Conservation (phyloP, 2,113 vertebrate genomes). For the Pipra filicauda region DNA sequence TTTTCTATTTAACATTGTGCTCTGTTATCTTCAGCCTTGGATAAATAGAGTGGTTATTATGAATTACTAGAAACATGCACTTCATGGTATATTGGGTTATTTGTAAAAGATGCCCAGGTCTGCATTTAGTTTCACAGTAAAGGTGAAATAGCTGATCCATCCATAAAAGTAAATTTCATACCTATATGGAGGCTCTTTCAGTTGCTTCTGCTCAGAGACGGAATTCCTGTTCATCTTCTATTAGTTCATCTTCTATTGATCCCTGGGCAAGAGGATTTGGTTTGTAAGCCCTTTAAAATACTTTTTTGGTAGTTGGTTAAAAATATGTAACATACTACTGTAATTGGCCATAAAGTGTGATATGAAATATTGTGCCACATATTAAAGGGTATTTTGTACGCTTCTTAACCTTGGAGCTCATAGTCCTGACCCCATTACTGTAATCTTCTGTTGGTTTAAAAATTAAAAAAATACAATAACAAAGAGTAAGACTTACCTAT, state of each 20-base stretch:
- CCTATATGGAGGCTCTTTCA: not conserved
- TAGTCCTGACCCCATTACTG: not conserved
- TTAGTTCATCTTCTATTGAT: not conserved
- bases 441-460: not conserved
- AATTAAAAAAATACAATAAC: not conserved
- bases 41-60: not conserved
- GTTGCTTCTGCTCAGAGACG: not conserved
- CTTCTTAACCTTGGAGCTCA: not conserved
- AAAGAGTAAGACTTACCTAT: not conserved
- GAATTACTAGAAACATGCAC: not conserved
- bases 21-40: not conserved
- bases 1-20: not conserved
- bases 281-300: not conserved
- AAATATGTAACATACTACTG: not conserved
- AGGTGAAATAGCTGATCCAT: not conserved
- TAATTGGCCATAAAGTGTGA: not conserved
- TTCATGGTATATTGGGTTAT: not conserved
- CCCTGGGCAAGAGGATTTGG: not conserved
- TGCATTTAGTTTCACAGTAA: not conserved
- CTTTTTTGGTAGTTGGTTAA: not conserved
- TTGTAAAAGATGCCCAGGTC: not conserved
- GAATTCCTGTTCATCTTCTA: not conserved
- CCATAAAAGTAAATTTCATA: not conserved
- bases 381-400: not conserved
- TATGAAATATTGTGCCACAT: not conserved